Percentiles rank a stretch among this genome's conserved stretches.
phyloP scores from a whole-genome alignment of 2,888 invertebrate genomes.

The Saturnia pavonia region DNA sequence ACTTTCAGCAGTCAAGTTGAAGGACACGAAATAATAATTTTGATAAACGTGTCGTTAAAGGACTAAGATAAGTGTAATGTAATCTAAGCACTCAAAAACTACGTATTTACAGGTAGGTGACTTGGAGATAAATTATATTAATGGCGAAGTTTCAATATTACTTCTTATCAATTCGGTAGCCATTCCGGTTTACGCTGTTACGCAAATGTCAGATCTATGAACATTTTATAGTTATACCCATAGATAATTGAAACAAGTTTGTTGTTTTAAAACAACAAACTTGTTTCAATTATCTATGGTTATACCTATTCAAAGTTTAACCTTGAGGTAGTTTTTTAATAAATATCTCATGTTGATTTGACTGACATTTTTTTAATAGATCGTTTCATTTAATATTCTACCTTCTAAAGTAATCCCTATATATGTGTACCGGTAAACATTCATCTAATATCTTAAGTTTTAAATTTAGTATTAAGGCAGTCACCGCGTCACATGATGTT shows the following conservation, averaged over 20 bases:
- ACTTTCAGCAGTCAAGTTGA: conserved; percentile 30
- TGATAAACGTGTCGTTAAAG: conserved; percentile 11
- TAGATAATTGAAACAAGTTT: too few species aligned
- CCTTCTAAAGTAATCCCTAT: too few species aligned
- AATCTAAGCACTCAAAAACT: conserved; percentile 2
- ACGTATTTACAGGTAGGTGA: not conserved
- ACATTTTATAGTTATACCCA: not conserved
- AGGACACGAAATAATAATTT: conserved; percentile 18
- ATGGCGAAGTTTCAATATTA: conserved; percentile 13
- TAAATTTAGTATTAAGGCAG: too few species aligned
- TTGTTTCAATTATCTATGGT: too few species aligned
- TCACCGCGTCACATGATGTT: too few species aligned
- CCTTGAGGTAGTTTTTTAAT: too few species aligned
- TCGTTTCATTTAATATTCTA: too few species aligned
- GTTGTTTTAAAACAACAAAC: too few species aligned
- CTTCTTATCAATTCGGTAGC: not conserved
- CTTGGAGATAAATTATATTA: conserved; percentile 7
- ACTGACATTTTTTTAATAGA: too few species aligned
- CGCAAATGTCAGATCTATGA: not conserved
- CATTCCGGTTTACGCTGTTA: not conserved
- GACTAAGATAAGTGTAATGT: conserved; percentile 2
- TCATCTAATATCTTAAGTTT: too few species aligned
- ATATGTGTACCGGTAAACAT: too few species aligned
- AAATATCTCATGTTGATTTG: too few species aligned
- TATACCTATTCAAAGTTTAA: not conserved